Conservation (phyloP, 2,113 vertebrate species). For the Nothocercus julius region DNA sequence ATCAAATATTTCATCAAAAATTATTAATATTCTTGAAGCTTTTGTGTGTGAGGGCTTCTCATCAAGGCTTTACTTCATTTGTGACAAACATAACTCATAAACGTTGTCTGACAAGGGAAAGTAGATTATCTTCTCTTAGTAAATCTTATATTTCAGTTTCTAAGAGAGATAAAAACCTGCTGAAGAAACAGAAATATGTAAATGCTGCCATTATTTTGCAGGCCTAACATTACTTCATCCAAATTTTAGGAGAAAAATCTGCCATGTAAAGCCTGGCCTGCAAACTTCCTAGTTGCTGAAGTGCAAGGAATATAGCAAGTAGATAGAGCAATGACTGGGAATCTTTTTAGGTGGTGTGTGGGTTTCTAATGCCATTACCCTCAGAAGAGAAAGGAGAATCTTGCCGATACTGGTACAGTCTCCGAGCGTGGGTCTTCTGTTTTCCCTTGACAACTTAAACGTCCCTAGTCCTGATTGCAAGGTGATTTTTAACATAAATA, state of each 20-base stretch:
- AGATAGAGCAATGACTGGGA: background rate
- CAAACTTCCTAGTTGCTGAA: background rate
- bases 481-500: slow-evolving; percentile 48
- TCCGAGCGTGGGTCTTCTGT: slow-evolving; percentile 46
- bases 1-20: slow-evolving; percentile 57
- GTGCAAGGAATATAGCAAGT: background rate
- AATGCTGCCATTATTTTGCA: slow-evolving; percentile 15
- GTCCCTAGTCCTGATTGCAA: slow-evolving; percentile 8
- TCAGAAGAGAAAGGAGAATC: background rate
- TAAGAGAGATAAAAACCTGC: background rate
- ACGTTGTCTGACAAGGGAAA: slow-evolving; percentile 51
- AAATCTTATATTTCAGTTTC: slow-evolving; percentile 11
- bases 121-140: slow-evolving; percentile 44
- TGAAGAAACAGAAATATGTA: background rate
- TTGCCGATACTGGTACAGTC: background rate
- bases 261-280: background rate
- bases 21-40: slow-evolving; percentile 33
- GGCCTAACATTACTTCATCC: background rate
- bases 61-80: slow-evolving; percentile 22
- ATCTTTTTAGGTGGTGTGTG: background rate
- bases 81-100: slow-evolving; percentile 50
- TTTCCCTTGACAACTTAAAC: slow-evolving; percentile 30
- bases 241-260: background rate
- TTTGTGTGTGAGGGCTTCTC: slow-evolving; percentile 43
- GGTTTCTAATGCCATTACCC: slow-evolving; percentile 29